Conservation (phyloP, 2,888 invertebrate genomes). For the Cloeon dipterum region DNA sequence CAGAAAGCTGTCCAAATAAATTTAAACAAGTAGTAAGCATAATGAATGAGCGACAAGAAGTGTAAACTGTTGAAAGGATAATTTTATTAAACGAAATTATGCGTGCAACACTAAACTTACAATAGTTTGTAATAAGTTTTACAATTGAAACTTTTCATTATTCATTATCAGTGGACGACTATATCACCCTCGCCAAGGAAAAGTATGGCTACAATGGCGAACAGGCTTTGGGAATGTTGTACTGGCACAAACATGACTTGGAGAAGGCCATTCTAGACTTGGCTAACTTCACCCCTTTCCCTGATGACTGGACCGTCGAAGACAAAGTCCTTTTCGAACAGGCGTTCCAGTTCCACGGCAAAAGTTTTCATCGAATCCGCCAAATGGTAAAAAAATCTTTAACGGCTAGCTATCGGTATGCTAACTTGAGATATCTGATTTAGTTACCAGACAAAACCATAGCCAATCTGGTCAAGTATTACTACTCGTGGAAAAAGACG, state of each 20-base stretch:
- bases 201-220: conserved; percentile 95
- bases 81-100: neutral
- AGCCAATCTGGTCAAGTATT: conserved; percentile 87
- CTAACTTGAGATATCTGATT: too few relatives aligned
- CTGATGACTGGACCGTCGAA: conserved; percentile 95
- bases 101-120: neutral
- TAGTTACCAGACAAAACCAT: conserved; percentile 94
- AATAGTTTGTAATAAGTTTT: conserved; percentile 6
- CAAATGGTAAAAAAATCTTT: conserved; percentile 92
- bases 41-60: too few relatives aligned
- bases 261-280: conserved; percentile 79
- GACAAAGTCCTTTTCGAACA: conserved; percentile 96
- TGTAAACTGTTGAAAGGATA: neutral
- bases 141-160: conserved; percentile 2
- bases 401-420: too few relatives aligned
- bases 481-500: conserved; percentile 97
- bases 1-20: too few relatives aligned
- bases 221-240: conserved; percentile 91
- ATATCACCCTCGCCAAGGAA: conserved; percentile 81
- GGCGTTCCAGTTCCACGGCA: conserved; percentile 94
- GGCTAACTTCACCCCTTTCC: conserved; percentile 91
- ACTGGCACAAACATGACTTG: conserved; percentile 94
- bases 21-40: too few relatives aligned
- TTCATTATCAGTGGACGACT: conserved; percentile 78
- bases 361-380: conserved; percentile 88